phyloP scores from a whole-genome alignment of 2,888 invertebrate species.

The Coleophora flavipennella region DNA sequence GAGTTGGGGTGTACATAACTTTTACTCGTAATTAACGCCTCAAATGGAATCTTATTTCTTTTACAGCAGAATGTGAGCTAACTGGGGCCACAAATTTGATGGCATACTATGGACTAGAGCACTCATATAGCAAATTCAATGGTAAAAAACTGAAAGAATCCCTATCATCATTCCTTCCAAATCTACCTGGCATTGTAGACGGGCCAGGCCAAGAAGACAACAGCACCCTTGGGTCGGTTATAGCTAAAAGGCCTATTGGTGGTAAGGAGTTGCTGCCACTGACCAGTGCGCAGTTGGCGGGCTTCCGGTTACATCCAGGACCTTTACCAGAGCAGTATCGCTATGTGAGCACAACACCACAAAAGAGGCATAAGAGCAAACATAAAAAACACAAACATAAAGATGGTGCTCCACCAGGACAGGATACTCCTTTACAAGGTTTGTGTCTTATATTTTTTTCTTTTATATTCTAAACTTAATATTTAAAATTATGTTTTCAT shows the following conservation, averaged over 20 bases:
- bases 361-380: slow-evolving; percentile 95
- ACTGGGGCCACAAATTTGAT: slow-evolving; percentile 98
- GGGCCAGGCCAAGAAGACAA: slow-evolving; percentile 88
- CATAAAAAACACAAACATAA: slow-evolving; percentile 96
- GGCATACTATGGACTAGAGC: slow-evolving; percentile 96
- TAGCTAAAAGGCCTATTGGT: slow-evolving; percentile 95
- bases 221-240: slow-evolving; percentile 92
- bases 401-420: slow-evolving; percentile 84
- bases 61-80: slow-evolving; percentile 88
- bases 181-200: slow-evolving; percentile 95
- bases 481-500: too few relatives aligned
- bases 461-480: too few relatives aligned
- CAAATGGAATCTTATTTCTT: too few relatives aligned
- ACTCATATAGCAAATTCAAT: slow-evolving; percentile 98
- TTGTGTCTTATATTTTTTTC: slow-evolving; percentile 17
- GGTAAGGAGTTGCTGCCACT: slow-evolving; percentile 89
- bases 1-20: too few relatives aligned
- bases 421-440: slow-evolving; percentile 83
- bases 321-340: slow-evolving; percentile 97
- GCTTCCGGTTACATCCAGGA: slow-evolving; percentile 95
- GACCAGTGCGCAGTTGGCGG: slow-evolving; percentile 89
- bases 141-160: slow-evolving; percentile 97
- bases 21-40: too few relatives aligned
- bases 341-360: slow-evolving; percentile 91
- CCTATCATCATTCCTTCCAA: slow-evolving; percentile 94